A percentile compares a stretch with the other conserved stretches of the same genome.
Evolutionary conservation across 2,888 invertebrate species (phyloP).

Genomic region (Entomobrya proxima): DNA sequence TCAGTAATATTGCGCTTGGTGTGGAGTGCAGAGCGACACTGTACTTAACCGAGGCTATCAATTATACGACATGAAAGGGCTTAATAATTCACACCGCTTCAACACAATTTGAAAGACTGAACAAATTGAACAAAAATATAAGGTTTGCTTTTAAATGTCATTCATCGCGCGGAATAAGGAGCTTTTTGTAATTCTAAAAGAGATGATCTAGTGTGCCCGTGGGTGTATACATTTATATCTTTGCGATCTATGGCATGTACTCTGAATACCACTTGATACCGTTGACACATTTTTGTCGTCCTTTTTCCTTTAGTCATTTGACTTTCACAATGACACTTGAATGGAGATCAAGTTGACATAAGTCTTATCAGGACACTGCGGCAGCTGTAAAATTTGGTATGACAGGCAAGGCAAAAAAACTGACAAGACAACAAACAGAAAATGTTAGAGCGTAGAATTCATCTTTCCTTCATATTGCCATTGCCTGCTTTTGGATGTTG

Average conservation of each 20-base stretch:
- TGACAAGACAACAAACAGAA: conserved; percentile 2
- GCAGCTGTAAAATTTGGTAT: conserved; percentile 64
- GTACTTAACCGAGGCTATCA: background rate
- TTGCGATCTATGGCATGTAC: no score
- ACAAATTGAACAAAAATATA: background rate
- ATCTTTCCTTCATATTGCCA: no score
- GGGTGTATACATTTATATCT: no score
- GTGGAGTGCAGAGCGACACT: background rate
- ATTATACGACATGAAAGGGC: no score
- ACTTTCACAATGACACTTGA: conserved; percentile 46
- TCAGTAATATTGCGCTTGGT: background rate
- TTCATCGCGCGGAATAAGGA: background rate
- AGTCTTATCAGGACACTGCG: conserved; percentile 61
- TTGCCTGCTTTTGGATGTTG: no score
- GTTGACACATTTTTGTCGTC: conserved; percentile 36
- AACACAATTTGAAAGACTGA: no score
- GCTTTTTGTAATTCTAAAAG: background rate
- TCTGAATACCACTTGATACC: no score
- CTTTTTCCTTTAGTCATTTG: conserved; percentile 43
- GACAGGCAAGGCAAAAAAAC: conserved; percentile 55
- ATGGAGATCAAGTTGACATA: conserved; percentile 58
- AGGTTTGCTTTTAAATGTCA: background rate
- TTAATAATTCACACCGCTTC: no score
- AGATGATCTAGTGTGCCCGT: no score
- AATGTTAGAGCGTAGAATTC: background rate